A percentile compares a stretch with the other conserved stretches of the same genome.
Conservation (phyloP, 2,113 vertebrate species). For the Scalopus aquaticus region DNA sequence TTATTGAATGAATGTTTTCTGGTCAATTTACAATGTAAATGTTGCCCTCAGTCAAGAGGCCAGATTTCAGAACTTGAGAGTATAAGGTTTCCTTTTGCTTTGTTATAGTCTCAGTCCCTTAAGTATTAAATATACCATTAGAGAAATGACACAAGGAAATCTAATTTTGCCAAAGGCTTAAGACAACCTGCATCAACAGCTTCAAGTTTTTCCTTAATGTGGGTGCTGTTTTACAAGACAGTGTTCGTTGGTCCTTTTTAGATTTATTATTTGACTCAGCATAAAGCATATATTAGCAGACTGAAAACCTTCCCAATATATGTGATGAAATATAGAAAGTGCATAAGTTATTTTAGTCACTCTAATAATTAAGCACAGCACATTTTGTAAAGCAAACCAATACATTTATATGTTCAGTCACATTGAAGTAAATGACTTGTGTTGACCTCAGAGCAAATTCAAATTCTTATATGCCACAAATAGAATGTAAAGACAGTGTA, state of each 20-base stretch:
- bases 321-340: background rate
- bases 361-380: background rate
- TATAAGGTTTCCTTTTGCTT: background rate
- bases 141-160: background rate
- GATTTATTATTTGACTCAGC: background rate
- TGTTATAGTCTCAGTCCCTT: background rate
- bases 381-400: background rate
- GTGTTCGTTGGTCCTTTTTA: background rate
- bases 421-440: background rate
- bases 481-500: background rate
- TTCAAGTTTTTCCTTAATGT: background rate
- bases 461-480: background rate
- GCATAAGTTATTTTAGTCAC: background rate
- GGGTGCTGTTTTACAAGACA: background rate
- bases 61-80: background rate
- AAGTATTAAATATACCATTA: background rate
- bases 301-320: background rate
- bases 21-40: background rate
- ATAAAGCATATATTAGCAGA: background rate
- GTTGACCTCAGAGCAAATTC: conserved; percentile 2
- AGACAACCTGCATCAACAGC: background rate
- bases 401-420: background rate
- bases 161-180: background rate
- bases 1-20: background rate
- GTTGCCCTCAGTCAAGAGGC: background rate